phyloP scores from a whole-genome alignment of 2,797 vertebrate species.

The Ambastaia sidthimunki region DNA sequence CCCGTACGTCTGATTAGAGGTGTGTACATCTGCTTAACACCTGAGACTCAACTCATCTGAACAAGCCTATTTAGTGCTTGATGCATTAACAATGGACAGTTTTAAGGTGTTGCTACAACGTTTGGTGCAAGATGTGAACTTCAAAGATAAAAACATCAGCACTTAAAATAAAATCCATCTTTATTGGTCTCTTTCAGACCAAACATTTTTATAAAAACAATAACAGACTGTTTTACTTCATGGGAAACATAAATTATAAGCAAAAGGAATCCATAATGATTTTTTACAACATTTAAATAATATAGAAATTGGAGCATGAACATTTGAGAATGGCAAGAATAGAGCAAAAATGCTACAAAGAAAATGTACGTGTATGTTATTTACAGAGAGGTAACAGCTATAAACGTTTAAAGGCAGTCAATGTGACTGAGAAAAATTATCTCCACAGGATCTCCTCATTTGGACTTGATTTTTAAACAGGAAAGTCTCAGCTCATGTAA shows the following conservation, averaged over 20 bases:
- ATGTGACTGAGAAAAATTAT: slow-evolving; percentile 75
- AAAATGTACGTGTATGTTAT: slow-evolving; percentile 44
- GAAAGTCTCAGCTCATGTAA: slow-evolving; percentile 52
- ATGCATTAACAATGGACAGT: slow-evolving; percentile 54
- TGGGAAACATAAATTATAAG: slow-evolving; percentile 81
- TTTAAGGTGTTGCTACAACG: not conserved
- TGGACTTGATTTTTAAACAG: slow-evolving; percentile 58
- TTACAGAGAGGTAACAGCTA: slow-evolving; percentile 51
- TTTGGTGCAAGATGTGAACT: not conserved
- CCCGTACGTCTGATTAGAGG: slow-evolving; percentile 14
- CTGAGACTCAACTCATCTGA: not conserved
- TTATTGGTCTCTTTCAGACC: slow-evolving; percentile 75
- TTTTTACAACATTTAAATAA: slow-evolving; percentile 76
- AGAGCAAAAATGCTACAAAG: slow-evolving; percentile 42
- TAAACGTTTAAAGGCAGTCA: slow-evolving; percentile 72
- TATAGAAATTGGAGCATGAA: slow-evolving; percentile 41
- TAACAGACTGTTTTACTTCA: slow-evolving; percentile 51
- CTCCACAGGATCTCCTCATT: slow-evolving; percentile 61
- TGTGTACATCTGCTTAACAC: not conserved
- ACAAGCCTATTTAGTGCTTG: not conserved
- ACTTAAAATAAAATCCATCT: slow-evolving; percentile 52
- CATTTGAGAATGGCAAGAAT: slow-evolving; percentile 41
- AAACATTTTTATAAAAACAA: slow-evolving; percentile 63
- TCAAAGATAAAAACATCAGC: not conserved
- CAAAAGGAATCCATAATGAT: slow-evolving; percentile 69